phyloP scores from a whole-genome alignment of 2,113 vertebrate genomes.

The Nothocercus julius region DNA sequence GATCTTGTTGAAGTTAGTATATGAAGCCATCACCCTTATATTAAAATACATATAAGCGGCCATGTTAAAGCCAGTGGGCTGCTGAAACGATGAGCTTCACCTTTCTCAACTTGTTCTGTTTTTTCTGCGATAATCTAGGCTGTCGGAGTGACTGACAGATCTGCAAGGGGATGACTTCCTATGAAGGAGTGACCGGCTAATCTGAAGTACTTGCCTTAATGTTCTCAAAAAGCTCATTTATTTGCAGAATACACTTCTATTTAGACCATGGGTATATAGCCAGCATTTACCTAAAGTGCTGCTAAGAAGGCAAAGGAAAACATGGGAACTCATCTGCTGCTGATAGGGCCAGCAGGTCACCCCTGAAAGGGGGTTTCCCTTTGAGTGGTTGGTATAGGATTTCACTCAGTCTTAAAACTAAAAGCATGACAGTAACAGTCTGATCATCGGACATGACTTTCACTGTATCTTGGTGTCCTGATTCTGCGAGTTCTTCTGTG shows the following conservation, averaged over 20 bases:
- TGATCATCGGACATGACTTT: neutral
- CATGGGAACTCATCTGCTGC: neutral
- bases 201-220: neutral
- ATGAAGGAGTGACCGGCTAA: neutral
- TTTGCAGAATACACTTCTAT: neutral
- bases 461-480: constrained; percentile 1
- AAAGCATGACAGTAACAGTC: neutral
- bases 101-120: neutral
- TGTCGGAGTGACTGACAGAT: neutral
- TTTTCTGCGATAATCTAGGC: neutral
- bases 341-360: neutral
- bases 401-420: constrained; percentile 4
- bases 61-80: neutral
- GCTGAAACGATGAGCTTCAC: neutral
- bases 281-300: neutral
- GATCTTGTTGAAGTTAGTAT: neutral
- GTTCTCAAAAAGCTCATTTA: neutral
- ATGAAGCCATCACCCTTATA: neutral
- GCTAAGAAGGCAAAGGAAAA: neutral
- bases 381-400: neutral
- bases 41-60: neutral
- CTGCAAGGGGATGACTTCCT: neutral
- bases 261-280: neutral
- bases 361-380: neutral
- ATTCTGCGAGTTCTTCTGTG: constrained; percentile 47